Percentiles rank a stretch among this genome's conserved stretches.
Evolutionary conservation across 2,113 vertebrate species (phyloP).

Genomic region (Chaenogobius annularis): DNA sequence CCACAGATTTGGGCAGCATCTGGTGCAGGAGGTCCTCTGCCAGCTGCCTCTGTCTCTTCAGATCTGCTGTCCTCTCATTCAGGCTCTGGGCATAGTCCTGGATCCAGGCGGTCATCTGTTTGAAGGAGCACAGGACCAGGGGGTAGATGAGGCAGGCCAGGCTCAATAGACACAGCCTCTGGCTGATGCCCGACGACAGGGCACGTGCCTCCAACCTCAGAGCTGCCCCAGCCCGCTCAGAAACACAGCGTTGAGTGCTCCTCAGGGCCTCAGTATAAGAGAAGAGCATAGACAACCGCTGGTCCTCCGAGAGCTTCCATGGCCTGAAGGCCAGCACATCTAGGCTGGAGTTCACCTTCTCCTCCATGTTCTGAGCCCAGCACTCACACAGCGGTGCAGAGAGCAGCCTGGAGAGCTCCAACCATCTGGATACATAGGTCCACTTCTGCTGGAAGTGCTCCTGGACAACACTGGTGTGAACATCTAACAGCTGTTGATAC

Average conservation of each 20-base stretch:
- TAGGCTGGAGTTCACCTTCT: conserved; percentile 48
- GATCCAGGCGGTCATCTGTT: conserved; percentile 87
- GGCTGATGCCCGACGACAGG: conserved; percentile 71
- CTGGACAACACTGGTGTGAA: conserved; percentile 5
- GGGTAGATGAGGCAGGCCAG: conserved; percentile 85
- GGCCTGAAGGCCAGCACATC: conserved; percentile 28
- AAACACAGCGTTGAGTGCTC: conserved; percentile 69
- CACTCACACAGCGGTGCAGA: conserved; percentile 74
- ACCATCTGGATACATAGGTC: conserved; percentile 39
- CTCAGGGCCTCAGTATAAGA: conserved; percentile 29
- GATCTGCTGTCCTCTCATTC: conserved; percentile 79
- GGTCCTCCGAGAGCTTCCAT: conserved; percentile 42
- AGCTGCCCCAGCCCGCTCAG: conserved; percentile 56
- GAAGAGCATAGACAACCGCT: conserved; percentile 23
- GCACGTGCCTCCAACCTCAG: conserved; percentile 73
- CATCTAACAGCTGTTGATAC: conserved; percentile 53
- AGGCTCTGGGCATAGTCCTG: conserved; percentile 80
- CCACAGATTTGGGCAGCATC: conserved; percentile 89
- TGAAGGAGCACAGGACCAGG: conserved; percentile 83
- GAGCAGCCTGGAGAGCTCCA: conserved; percentile 71
- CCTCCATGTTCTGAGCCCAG: conserved; percentile 73
- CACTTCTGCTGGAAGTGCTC: conserved; percentile 58
- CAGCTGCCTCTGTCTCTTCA: conserved; percentile 79
- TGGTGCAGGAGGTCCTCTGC: conserved; percentile 89
- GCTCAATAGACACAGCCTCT: conserved; percentile 78